phyloP scores from a whole-genome alignment of 2,113 vertebrate species.

The Gymnorhina tibicen region DNA sequence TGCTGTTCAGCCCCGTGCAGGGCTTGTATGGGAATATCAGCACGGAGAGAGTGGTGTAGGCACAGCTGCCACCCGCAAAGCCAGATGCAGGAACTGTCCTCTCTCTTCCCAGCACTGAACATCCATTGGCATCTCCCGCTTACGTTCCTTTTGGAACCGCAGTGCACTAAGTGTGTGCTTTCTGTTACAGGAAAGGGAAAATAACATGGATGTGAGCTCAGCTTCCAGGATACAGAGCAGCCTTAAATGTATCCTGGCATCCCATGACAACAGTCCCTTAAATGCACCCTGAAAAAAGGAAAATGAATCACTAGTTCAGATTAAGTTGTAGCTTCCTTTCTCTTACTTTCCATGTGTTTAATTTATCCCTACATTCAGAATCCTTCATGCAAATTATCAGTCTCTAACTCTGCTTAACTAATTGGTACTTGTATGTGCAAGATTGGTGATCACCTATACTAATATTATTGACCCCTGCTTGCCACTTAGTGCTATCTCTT shows the following conservation, averaged over 20 bases:
- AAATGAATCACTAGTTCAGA: not conserved
- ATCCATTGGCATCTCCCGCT: not conserved
- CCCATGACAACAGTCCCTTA: not conserved
- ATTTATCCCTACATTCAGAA: not conserved
- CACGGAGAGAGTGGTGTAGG: not conserved
- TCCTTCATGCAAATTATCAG: not conserved
- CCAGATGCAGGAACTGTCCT: not conserved
- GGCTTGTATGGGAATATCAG: not conserved
- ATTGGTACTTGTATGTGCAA: slow-evolving; percentile 29
- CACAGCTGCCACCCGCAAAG: not conserved
- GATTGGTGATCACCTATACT: slow-evolving; percentile 22
- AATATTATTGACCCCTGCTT: slow-evolving; percentile 38
- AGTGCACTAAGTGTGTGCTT: accelerated
- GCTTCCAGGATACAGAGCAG: not conserved
- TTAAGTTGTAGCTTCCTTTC: not conserved
- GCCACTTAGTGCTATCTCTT: not conserved
- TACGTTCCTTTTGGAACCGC: not conserved
- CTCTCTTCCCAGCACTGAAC: not conserved
- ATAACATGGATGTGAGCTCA: not conserved
- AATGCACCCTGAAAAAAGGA: not conserved
- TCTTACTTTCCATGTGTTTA: not conserved
- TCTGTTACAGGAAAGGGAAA: not conserved
- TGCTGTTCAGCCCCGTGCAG: not conserved
- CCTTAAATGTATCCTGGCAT: not conserved
- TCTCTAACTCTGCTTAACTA: slow-evolving; percentile 32